These are phyloP conservation scores for Drosophila atripex DNA, from an alignment of 2,888 invertebrate genomes.

Conservation along the genomic window DNA sequence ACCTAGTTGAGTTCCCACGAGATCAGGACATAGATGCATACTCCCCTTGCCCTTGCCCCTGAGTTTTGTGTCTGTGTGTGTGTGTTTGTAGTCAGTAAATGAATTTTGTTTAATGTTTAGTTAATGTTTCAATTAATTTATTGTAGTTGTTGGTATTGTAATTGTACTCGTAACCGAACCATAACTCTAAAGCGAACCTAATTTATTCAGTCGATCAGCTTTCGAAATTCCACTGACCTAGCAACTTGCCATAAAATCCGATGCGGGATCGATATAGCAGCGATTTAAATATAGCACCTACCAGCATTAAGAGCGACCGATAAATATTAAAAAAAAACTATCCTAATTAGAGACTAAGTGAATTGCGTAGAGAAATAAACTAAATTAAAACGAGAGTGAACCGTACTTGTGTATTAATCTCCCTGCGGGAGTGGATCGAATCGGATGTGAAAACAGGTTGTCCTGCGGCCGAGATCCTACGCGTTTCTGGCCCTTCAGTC, in stretches of 20 bases:
- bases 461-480: slow-evolving; percentile 7
- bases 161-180: slow-evolving; percentile 40
- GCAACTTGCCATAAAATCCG: slow-evolving; percentile 70
- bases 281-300: slow-evolving; percentile 38
- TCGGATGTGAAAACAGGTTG: slow-evolving; percentile 49
- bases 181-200: slow-evolving; percentile 36
- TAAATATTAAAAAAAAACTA: slow-evolving; percentile 33
- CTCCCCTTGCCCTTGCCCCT: slow-evolving; percentile 14
- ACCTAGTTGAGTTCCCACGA: slow-evolving; percentile 33
- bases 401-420: slow-evolving; percentile 33
- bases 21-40: slow-evolving; percentile 19
- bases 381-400: slow-evolving; percentile 46
- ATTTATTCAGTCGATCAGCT: slow-evolving; percentile 55
- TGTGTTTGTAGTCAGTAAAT: slow-evolving; percentile 50
- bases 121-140: slow-evolving; percentile 76
- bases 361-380: slow-evolving; percentile 56
- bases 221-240: slow-evolving; percentile 61
- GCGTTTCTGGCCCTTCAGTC: slow-evolving; percentile 2
- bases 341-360: slow-evolving; percentile 69
- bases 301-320: slow-evolving; percentile 46
- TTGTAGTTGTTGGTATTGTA: slow-evolving; percentile 78
- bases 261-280: slow-evolving; percentile 6
- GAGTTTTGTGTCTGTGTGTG: slow-evolving; percentile 22
- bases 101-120: slow-evolving; percentile 66
- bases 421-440: slow-evolving; percentile 13